Evolutionary conservation across 2,113 vertebrate species (phyloP), one percentile per base, ranked within the genome.

Genomic region (Cyphotilapia sp.): DNA sequence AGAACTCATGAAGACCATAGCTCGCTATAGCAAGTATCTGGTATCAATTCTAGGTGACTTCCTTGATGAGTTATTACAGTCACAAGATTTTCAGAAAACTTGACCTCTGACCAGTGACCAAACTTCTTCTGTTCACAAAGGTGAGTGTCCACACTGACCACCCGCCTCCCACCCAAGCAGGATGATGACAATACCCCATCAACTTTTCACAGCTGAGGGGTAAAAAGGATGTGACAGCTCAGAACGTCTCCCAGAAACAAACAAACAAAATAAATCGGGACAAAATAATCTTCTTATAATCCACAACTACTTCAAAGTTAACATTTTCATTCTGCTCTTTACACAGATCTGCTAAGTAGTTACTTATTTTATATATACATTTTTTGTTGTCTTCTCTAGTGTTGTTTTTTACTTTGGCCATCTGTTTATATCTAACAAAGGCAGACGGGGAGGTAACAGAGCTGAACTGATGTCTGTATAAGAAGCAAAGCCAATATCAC

Each of bases 381-480:
- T 38, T 61, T 61, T 6, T 71, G 8, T 27, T 9, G 13, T 40
- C 63, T 40, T 69, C 35, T 71, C n/a, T 22, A 40, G 35, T 74
- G 40, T 45, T 45, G 22, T 6, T 9, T 27, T 45, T 74, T 74
- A 74, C 38, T 4, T 17, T 0, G 2, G 13, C 69, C 8, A 0
- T 14, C 12, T 71, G 69, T 45, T 45, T 76, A 0, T 47, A 29
- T 29, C 40, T 0, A 47, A 76, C 42, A 76, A 27, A 76, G 40
- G 40, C 40, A 76, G 71, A 47, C 2, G 1, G 22, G 40, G 9
- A 2, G 22, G 69, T 27, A 24, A 71, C 38, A 27, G 38, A 76
- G 69, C 24, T 47, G 9, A 76, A 47, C 69, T 29, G 22, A 27
- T 47, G 24, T 76, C 69, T 76, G 40, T 47, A 7, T 47, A 29